Conservation (phyloP, 2,888 invertebrate genomes). For the Drosophila gaucha region DNA sequence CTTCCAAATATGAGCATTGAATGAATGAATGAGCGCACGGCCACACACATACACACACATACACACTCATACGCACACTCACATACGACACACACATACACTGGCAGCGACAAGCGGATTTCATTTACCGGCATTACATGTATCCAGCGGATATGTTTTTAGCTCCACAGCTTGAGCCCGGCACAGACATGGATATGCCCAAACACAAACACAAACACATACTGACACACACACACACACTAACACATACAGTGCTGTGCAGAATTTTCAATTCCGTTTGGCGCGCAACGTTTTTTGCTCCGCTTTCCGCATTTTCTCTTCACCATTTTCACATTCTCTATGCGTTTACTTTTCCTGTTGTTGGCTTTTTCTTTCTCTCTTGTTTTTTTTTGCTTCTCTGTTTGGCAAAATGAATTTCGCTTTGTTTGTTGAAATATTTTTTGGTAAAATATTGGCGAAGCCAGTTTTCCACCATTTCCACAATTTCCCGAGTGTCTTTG, state of each 20-base stretch:
- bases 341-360: slow-evolving; percentile 29
- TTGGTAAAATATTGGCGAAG: slow-evolving; percentile 68
- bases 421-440: slow-evolving; percentile 74
- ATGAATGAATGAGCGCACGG: slow-evolving; percentile 60
- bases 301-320: slow-evolving; percentile 12
- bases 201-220: slow-evolving; percentile 39
- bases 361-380: slow-evolving; percentile 15
- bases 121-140: slow-evolving; percentile 82
- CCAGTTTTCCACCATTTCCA: slow-evolving; percentile 5
- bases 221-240: slow-evolving; percentile 28
- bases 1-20: slow-evolving; percentile 69
- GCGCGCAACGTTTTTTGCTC: slow-evolving; percentile 66
- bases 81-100: slow-evolving; percentile 16
- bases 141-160: slow-evolving; percentile 79
- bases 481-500: slow-evolving; percentile 10
- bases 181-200: slow-evolving; percentile 72
- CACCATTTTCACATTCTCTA: slow-evolving; percentile 34
- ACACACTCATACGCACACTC: slow-evolving; percentile 13
- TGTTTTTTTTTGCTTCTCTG: slow-evolving; percentile 2
- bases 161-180: slow-evolving; percentile 64
- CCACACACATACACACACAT: slow-evolving; percentile 19
- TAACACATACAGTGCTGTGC: slow-evolving; percentile 30
- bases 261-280: slow-evolving; percentile 80
- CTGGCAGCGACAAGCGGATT: slow-evolving; percentile 77
- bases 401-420: slow-evolving; percentile 69